Evolutionary conservation across 2,797 vertebrate species (phyloP).

Genomic region (Parauchenoglanis punctatus): DNA sequence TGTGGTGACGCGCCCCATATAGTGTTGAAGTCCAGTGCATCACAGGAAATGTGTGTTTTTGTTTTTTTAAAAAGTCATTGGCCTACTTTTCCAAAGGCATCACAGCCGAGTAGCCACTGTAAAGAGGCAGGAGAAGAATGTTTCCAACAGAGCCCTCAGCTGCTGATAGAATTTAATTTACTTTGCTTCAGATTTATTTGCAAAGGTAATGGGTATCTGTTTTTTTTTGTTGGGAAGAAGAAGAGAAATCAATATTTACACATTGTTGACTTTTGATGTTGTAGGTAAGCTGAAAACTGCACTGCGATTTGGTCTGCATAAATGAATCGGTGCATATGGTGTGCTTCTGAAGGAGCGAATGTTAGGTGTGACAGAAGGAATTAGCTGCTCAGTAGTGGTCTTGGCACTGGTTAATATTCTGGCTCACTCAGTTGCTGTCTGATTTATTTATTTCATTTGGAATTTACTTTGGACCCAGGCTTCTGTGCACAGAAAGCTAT

Average conservation of each 20-base stretch:
- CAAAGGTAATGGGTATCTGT: neutral
- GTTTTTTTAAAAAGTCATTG: slow-evolving; percentile 1
- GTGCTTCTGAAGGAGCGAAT: neutral
- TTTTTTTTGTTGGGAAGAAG: neutral
- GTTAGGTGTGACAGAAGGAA: neutral
- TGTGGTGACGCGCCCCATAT: too few relatives aligned
- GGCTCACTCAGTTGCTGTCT: slow-evolving; percentile 24
- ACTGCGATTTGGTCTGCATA: neutral
- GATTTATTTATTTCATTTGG: slow-evolving; percentile 41
- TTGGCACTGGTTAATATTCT: slow-evolving; percentile 14
- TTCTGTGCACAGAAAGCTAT: slow-evolving; percentile 22
- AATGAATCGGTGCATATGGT: neutral
- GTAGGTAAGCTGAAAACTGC: neutral
- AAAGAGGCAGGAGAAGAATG: neutral
- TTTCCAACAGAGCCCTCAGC: neutral
- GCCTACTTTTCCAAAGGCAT: slow-evolving; percentile 16
- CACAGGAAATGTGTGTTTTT: neutral
- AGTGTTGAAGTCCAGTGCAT: neutral
- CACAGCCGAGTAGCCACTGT: neutral
- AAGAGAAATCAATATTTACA: neutral
- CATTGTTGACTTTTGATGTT: neutral
- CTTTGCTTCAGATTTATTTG: neutral
- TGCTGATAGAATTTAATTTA: neutral
- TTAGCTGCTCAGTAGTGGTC: neutral
- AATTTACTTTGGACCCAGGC: slow-evolving; percentile 20